phyloP scores from a whole-genome alignment of 2,888 invertebrate species.

The Diloba caeruleocephala region DNA sequence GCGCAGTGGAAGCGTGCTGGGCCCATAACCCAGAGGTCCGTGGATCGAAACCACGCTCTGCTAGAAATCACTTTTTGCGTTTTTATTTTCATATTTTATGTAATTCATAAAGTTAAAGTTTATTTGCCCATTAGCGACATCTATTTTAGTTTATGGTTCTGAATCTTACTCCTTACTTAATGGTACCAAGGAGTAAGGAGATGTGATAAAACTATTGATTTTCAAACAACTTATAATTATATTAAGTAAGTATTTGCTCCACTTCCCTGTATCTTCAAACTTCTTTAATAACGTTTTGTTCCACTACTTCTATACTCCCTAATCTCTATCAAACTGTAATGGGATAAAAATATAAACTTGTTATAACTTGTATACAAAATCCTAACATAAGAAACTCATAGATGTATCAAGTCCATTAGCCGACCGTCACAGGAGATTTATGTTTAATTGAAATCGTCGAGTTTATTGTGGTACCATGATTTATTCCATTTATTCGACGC shows the following conservation, averaged over 20 bases:
- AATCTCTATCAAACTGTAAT: no score
- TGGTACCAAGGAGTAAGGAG: no score
- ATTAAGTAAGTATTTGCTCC: no score
- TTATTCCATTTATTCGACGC: conserved; percentile 66
- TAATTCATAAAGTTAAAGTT: no score
- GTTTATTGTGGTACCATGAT: conserved; percentile 83
- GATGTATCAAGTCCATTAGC: conserved; percentile 79
- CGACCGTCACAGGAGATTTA: conserved; percentile 80
- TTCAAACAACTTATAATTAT: no score
- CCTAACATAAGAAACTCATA: conserved; percentile 58
- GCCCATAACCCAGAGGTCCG: conserved; percentile 97
- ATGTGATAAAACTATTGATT: no score
- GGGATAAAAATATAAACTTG: no score
- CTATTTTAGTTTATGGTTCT: neutral
- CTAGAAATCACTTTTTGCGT: conserved; percentile 79
- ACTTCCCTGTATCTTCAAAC: no score
- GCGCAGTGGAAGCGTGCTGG: conserved; percentile 95
- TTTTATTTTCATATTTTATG: conserved; percentile 28
- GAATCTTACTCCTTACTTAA: no score
- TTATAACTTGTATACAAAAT: no score
- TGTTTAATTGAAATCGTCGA: conserved; percentile 86
- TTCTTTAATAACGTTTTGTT: no score
- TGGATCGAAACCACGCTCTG: conserved; percentile 96
- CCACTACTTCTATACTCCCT: no score
- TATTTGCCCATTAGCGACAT: conserved; percentile 3